Evolutionary conservation across 2,113 vertebrate species (phyloP).

Genomic region (Rattus norvegicus): GRCr8 NC_086039.1:19151501-19152000

Average conservation of each 20-base stretch:
- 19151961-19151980: conserved; percentile 56
- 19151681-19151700: conserved; percentile 26
- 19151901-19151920: conserved; percentile 44
- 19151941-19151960: conserved; percentile 60
- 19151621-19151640: background rate
- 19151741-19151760: conserved; percentile 28
- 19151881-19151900: conserved; percentile 56
- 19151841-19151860: conserved; percentile 63
- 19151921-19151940: conserved; percentile 67
- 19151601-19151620: conserved; percentile 35
- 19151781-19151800: conserved; percentile 40
- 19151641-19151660: conserved; percentile 53
- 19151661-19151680: conserved; percentile 35
- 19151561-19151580: conserved; percentile 32
- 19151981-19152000: conserved; percentile 64
- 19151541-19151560: conserved; percentile 51
- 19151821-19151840: conserved; percentile 63
- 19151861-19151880: conserved; percentile 59
- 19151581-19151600: conserved; percentile 59
- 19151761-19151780: conserved; percentile 40
- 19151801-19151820: conserved; percentile 53
- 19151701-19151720: conserved; percentile 60
- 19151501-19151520: conserved; percentile 40
- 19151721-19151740: conserved; percentile 53
- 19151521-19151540: conserved; percentile 45